Evolutionary conservation across 2,888 invertebrate genomes (phyloP).

Genomic region (Loripinus fragilis): DNA sequence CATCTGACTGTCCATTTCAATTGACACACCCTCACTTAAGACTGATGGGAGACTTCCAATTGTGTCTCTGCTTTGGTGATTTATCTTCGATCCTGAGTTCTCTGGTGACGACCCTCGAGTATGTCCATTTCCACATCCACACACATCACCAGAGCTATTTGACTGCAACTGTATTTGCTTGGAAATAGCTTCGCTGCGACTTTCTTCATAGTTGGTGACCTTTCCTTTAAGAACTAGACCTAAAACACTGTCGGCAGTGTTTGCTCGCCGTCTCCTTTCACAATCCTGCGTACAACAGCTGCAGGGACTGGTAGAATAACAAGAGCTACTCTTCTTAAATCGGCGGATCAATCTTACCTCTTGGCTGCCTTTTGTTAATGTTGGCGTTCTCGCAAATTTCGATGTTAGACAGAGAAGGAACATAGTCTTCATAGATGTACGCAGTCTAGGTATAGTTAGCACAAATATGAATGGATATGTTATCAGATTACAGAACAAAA

Average conservation of each 20-base stretch:
- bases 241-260: no score
- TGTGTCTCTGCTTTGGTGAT: background rate
- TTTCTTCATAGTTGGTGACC: no score
- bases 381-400: no score
- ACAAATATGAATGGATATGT: background rate
- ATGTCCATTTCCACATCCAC: no score
- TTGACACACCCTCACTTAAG: background rate
- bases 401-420: background rate
- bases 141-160: no score
- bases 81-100: no score
- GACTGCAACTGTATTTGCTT: no score
- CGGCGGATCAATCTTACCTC: background rate
- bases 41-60: background rate
- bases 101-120: no score
- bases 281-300: background rate
- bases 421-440: background rate
- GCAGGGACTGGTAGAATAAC: background rate
- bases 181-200: no score
- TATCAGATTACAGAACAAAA: background rate
- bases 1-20: constrained; percentile 2
- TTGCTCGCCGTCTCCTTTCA: no score
- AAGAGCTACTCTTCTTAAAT: background rate
- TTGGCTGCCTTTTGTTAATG: no score
- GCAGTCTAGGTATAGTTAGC: background rate
- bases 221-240: no score